Conservation (phyloP, 2,797 vertebrate genomes). For the Clarias platycephalus region DNA sequence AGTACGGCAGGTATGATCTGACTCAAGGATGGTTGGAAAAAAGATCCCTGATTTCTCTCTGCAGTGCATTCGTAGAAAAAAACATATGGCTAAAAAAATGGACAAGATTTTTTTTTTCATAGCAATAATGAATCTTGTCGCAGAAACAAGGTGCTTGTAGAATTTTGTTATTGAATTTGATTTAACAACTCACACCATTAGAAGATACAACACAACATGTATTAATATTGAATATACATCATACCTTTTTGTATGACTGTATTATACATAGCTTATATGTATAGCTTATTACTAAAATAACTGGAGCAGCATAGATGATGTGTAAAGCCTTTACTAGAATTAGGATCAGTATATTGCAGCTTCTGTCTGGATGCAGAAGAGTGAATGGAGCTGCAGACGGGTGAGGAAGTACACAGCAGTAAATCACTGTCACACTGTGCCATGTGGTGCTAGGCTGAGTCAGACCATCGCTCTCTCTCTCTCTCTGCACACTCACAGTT, state of each 20-base stretch:
- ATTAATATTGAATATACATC: background rate
- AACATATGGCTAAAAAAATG: background rate
- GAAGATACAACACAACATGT: background rate
- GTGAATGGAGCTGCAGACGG: slow-evolving; percentile 52
- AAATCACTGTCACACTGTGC: slow-evolving; percentile 56
- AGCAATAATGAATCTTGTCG: background rate
- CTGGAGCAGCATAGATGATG: background rate
- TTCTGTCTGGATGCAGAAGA: slow-evolving; percentile 48
- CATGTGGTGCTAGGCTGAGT: slow-evolving; percentile 54
- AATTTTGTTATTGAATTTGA: background rate
- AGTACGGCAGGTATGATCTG: background rate
- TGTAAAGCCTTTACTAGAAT: slow-evolving; percentile 20
- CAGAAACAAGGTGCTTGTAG: background rate
- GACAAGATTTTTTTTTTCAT: background rate
- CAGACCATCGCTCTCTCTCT: slow-evolving; percentile 37
- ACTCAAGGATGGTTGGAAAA: background rate
- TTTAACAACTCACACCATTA: background rate
- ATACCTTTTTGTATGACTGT: background rate
- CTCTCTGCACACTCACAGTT: slow-evolving; percentile 38
- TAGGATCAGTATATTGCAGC: slow-evolving; percentile 40
- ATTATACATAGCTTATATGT: background rate
- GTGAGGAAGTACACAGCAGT: slow-evolving; percentile 54
- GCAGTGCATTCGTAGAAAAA: background rate
- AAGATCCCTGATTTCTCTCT: background rate
- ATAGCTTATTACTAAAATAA: background rate